Percentiles rank a stretch among this genome's conserved stretches.
phyloP scores from a whole-genome alignment of 2,888 invertebrate species.

The Scotopteryx bipunctaria region DNA sequence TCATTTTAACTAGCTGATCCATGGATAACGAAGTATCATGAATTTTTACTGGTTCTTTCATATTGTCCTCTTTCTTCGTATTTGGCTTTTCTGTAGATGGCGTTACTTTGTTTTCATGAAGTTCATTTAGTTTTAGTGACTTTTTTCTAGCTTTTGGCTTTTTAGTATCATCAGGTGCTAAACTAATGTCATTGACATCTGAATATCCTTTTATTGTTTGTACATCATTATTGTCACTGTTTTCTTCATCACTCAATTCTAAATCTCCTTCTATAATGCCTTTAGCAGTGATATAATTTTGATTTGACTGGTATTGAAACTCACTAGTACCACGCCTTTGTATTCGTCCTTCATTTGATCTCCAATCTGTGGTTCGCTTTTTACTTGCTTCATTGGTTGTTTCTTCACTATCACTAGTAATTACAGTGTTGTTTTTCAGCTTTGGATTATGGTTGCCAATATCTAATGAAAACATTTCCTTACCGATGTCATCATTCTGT shows the following conservation, averaged over 20 bases:
- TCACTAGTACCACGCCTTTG: slow-evolving; percentile 4
- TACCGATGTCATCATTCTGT: slow-evolving; percentile 15
- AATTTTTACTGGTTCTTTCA: not conserved
- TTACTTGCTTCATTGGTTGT: not conserved
- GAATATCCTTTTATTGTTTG: slow-evolving; percentile 11
- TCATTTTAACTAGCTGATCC: slow-evolving; percentile 13
- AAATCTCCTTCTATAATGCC: slow-evolving; percentile 66
- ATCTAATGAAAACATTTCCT: slow-evolving; percentile 9
- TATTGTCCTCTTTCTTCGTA: slow-evolving; percentile 10
- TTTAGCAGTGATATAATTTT: slow-evolving; percentile 32
- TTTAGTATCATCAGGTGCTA: not conserved
- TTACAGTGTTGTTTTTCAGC: not conserved
- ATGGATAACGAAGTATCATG: slow-evolving; percentile 15
- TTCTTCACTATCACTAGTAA: slow-evolving; percentile 2
- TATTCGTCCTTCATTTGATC: not conserved
- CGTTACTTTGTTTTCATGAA: slow-evolving; percentile 36
- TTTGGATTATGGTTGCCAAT: slow-evolving; percentile 7
- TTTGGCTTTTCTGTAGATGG: slow-evolving; percentile 7
- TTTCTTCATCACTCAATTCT: slow-evolving; percentile 72
- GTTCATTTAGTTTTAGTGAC: slow-evolving; percentile 40
- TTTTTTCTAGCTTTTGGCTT: slow-evolving; percentile 41
- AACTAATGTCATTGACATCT: not conserved
- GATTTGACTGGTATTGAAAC: slow-evolving; percentile 3
- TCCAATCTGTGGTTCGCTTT: not conserved
- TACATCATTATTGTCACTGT: slow-evolving; percentile 49